Evolutionary conservation across 2,888 invertebrate genomes (phyloP).

Genomic region (Scrobipalpa costella): DNA sequence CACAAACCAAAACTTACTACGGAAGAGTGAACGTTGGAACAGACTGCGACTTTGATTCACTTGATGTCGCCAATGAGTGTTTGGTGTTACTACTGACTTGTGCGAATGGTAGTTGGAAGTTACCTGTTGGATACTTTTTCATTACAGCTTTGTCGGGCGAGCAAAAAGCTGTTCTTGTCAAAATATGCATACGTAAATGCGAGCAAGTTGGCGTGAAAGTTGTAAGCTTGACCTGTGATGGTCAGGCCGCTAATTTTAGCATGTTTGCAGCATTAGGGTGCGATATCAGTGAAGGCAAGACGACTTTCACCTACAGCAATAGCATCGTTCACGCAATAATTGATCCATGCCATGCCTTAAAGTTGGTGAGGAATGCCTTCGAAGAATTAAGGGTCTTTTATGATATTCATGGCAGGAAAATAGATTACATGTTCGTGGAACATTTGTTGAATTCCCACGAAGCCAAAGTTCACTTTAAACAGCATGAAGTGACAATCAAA

Average conservation of each 20-base stretch:
- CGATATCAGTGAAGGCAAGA: not conserved
- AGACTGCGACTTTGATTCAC: constrained; percentile 25
- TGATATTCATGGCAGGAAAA: constrained; percentile 26
- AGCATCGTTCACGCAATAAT: constrained; percentile 24
- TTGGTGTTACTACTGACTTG: constrained; percentile 31
- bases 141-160: constrained; percentile 27
- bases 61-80: constrained; percentile 27
- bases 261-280: constrained; percentile 7
- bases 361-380: constrained; percentile 34
- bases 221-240: constrained; percentile 26
- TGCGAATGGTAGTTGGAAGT: constrained; percentile 27
- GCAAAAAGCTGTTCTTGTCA: constrained; percentile 23
- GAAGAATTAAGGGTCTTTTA: constrained; percentile 31
- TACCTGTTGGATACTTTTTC: constrained; percentile 34
- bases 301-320: not conserved
- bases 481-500: constrained; percentile 1
- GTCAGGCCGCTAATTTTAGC: not conserved
- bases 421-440: constrained; percentile 31
- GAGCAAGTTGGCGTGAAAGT: constrained; percentile 27
- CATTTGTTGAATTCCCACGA: constrained; percentile 26
- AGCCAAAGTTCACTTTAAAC: not conserved
- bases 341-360: constrained; percentile 34
- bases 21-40: constrained; percentile 28
- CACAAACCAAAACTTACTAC: constrained; percentile 29
- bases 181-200: constrained; percentile 20